Evolutionary conservation across 2,888 invertebrate genomes (phyloP).

Genomic region (Harpagoxenus sublaevis): DNA sequence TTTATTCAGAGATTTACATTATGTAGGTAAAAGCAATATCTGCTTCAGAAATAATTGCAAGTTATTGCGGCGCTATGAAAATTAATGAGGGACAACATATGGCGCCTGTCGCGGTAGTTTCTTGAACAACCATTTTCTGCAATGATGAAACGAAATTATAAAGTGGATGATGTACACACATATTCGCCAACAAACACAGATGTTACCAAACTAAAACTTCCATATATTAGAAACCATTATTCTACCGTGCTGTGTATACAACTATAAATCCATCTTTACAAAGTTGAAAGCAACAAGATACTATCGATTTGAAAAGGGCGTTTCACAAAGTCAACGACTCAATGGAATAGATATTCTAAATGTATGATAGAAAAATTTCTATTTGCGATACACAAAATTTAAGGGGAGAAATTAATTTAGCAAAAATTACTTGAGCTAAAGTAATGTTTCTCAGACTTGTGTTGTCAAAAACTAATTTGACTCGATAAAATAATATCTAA

Average conservation of each 20-base stretch:
- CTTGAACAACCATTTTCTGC: conserved; percentile 59
- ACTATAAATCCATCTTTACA: conserved; percentile 61
- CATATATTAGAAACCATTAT: conserved; percentile 58
- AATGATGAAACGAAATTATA: conserved; percentile 52
- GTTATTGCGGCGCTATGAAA: conserved; percentile 41
- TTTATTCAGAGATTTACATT: not conserved
- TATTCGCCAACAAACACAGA: conserved; percentile 61
- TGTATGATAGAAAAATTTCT: conserved; percentile 60
- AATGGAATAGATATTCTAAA: conserved; percentile 61
- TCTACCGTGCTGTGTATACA: conserved; percentile 73
- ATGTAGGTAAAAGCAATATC: conserved; percentile 3
- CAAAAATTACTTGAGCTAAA: conserved; percentile 56
- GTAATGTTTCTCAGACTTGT: conserved; percentile 72
- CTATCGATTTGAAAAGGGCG: conserved; percentile 57
- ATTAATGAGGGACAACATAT: conserved; percentile 57
- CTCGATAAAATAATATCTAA: not conserved
- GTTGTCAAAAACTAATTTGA: not conserved
- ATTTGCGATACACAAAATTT: conserved; percentile 63
- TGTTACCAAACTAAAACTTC: conserved; percentile 65
- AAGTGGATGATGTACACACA: conserved; percentile 51
- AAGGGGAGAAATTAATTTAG: conserved; percentile 52
- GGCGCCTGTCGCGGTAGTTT: conserved; percentile 57
- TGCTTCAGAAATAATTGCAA: conserved; percentile 39
- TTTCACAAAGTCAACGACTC: conserved; percentile 64
- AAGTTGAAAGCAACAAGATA: conserved; percentile 51